Base-by-base conservation (phyloP, 2,888 invertebrate species). In the Ochropleura leucogaster region DNA sequence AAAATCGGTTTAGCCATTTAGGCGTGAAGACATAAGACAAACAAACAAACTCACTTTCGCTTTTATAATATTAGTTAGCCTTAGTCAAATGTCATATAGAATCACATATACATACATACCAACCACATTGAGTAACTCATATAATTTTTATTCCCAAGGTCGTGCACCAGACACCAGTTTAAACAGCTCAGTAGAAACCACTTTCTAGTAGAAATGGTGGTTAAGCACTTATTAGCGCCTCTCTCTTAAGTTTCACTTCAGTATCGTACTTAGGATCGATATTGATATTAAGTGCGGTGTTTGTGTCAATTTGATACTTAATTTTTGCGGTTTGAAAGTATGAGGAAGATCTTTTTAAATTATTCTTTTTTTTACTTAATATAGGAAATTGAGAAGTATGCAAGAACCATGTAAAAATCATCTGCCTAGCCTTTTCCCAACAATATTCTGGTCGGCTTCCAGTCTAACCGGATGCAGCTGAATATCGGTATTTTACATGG, bases 201-300 rank as follows among this genome's bases (percentile, higher is more conserved):
- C 88, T 86, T 86, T 86, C 86, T 86, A 84, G 60, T 87, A 86
- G 88, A 80, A 85, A 87, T 81, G 74, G n/a, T 63, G 73, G 72
- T 72, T 64, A 69, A 77, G 68, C 73, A 74, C 70, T 87, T 85
- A 85, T 87, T 86, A 87, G 79, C 77, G 40, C 83, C 87, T 87
- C 83, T 86, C 85, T 80, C 84, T 69, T 62, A 71, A 82, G 75
- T 80, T 77, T 81, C 81, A 74, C 84, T 76, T 72, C 49, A 85
- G 53, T 53, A 64, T 72, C 40, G 72, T 77, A 79, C 70, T 76
- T 84, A 77, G 68, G 68, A 71, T 68, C 55, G 64, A 68, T 74
- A 66, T 78, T 63, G 74, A 71, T 68, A 63, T 59, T 64, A 66
- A 79, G 57, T 70, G 66, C 55, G 53, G 40, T 72, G 57, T 70